Conservation (phyloP, 1,140 invertebrate species). For the Schlechtendalia chinensis region DNA sequence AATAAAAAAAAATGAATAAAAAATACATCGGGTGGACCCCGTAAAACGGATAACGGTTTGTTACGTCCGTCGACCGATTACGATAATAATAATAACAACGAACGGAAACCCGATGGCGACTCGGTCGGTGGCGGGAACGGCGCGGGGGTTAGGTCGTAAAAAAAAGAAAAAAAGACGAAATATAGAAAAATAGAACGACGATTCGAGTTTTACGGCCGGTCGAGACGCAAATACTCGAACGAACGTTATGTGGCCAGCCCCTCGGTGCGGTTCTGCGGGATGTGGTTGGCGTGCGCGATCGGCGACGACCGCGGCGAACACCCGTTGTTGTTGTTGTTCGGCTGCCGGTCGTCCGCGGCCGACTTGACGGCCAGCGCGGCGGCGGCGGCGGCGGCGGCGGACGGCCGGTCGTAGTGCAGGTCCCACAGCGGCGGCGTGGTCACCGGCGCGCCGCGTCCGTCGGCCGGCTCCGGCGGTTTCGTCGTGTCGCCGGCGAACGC, state of each 20-base stretch:
- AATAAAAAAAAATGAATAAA: too few species aligned
- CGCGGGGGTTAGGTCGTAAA: too few species aligned
- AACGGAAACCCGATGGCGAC: too few species aligned
- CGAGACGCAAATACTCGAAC: slow-evolving; percentile 43
- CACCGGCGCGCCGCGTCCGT: slow-evolving; percentile 42
- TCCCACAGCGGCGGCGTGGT: slow-evolving; percentile 55
- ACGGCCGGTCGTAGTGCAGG: slow-evolving; percentile 53
- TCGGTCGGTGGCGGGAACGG: too few species aligned
- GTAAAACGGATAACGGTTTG: too few species aligned
- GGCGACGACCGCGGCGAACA: slow-evolving; percentile 12
- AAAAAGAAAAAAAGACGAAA: too few species aligned
- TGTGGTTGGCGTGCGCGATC: slow-evolving; percentile 20
- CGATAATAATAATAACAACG: too few species aligned
- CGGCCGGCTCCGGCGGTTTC: slow-evolving; percentile 47
- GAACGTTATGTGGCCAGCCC: slow-evolving; percentile 59
- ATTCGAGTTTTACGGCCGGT: slow-evolving; percentile 42
- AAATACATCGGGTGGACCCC: too few species aligned
- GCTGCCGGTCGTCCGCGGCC: slow-evolving; percentile 1
- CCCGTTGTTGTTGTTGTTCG: too few species aligned
- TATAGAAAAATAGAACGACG: too few species aligned
- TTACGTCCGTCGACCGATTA: too few species aligned
- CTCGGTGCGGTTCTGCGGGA: slow-evolving; percentile 56
- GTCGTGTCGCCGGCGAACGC: slow-evolving; percentile 15
- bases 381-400: slow-evolving; percentile 53
- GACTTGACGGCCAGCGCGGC: slow-evolving; percentile 52